Conservation (phyloP, 2,888 invertebrate genomes). For the Nomada goodeniana region DNA sequence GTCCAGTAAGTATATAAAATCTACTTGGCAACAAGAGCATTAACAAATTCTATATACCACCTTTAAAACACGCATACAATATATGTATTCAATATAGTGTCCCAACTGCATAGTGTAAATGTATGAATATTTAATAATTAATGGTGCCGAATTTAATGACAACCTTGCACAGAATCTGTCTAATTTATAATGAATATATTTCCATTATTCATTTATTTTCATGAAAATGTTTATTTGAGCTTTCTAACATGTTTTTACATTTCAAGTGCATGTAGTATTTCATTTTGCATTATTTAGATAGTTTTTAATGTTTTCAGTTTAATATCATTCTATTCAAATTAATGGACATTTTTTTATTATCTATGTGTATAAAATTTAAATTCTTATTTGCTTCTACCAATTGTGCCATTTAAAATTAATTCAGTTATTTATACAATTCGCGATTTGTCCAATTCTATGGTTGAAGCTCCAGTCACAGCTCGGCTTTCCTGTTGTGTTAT, state of each 20-base stretch:
- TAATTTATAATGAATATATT: background rate
- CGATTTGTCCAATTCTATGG: constrained; percentile 14
- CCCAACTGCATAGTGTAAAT: background rate
- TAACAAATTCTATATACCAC: constrained; percentile 12
- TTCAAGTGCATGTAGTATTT: background rate
- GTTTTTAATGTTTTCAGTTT: background rate
- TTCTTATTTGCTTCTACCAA: background rate
- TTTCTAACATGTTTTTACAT: background rate
- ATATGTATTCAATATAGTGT: background rate
- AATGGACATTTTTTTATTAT: background rate
- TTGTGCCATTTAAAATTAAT: background rate
- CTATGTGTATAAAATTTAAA: constrained; percentile 7
- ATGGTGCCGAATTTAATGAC: background rate
- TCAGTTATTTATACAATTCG: background rate
- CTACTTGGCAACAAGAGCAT: constrained; percentile 37
- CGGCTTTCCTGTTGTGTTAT: constrained; percentile 32
- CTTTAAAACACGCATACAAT: background rate
- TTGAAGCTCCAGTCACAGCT: constrained; percentile 8
- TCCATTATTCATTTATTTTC: background rate
- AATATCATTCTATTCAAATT: background rate
- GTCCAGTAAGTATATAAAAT: constrained; percentile 24
- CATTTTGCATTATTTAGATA: too few species aligned
- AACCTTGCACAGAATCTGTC: background rate
- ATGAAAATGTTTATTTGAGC: background rate
- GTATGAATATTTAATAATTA: background rate